Evolutionary conservation across 2,888 invertebrate species (phyloP), one percentile per base, ranked within the genome.

Genomic region (Sialis fuliginosa): DNA sequence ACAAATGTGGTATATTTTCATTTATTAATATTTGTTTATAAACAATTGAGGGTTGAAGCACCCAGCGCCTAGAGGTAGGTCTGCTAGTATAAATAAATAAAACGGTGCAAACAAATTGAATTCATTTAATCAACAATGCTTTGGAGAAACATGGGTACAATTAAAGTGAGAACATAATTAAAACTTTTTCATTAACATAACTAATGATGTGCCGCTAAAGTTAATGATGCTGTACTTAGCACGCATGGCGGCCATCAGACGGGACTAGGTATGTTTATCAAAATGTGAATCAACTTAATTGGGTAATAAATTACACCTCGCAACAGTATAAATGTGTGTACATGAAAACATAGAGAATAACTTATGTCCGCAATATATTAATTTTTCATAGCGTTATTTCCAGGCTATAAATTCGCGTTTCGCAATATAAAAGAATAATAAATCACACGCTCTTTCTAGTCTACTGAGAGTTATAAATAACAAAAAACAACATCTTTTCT

Each of bases 211-310:
- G 44, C 34, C 45, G 45, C 30, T 35, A 35, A 45, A 35, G 45
- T 45, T 33, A 35, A 35, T 45, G 34, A 10, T 33, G 31, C 13
- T 44, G 34, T 44, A 44, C 34, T 44, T 35, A 35, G 12, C 31
- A 47, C 35, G 47, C 47, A 47, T 47, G 42, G 42, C 47, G 42
- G 42, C 42, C 40, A 33, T 22, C 45, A 34, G 33, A 45, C 35
- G 22, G 35, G 32, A 10, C 30, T 31, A 39, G 45, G 22, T 13
- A 37, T 31, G 42, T 47, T 47, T 47, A 47, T 47, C 47, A 47
- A 47, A 47, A 47, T 47, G 47, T 35, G 39, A 37, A 47, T 47
- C 34, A 47, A 47, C 35, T 47, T 47, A 47, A 47, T 47, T 47
- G 47, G 47, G 39, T 47, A 47, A 47, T 47, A 47, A 47, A 47